Evolutionary conservation across 1,140 invertebrate genomes (phyloP).

Genomic region (Dinoponera quadriceps): DNA sequence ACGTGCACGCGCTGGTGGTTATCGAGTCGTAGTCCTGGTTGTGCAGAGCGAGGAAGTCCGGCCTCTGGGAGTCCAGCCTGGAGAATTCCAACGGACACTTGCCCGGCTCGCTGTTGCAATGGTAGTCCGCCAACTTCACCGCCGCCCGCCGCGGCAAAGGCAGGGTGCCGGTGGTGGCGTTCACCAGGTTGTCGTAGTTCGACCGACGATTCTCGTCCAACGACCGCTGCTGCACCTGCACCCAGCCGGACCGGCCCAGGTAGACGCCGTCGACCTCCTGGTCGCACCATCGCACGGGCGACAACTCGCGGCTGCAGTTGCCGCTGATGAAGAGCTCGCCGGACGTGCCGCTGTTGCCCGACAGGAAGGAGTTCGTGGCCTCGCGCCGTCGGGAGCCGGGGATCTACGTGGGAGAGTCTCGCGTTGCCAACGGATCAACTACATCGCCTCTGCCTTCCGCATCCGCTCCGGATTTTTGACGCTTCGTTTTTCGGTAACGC

Average conservation of each 20-base stretch:
- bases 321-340: slow-evolving; percentile 83
- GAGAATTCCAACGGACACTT: slow-evolving; percentile 79
- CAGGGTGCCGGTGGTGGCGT: slow-evolving; percentile 75
- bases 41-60: slow-evolving; percentile 83
- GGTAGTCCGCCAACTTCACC: slow-evolving; percentile 87
- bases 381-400: slow-evolving; percentile 74
- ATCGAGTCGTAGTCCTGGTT: slow-evolving; percentile 80
- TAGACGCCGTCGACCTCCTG: slow-evolving; percentile 87
- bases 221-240: slow-evolving; percentile 87
- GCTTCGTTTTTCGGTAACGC: background rate
- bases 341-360: slow-evolving; percentile 82
- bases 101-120: slow-evolving; percentile 87
- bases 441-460: background rate
- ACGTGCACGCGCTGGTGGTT: slow-evolving; percentile 77
- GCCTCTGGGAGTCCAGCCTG: slow-evolving; percentile 75
- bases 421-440: slow-evolving; percentile 1
- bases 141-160: slow-evolving; percentile 81
- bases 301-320: slow-evolving; percentile 86
- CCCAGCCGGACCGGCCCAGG: slow-evolving; percentile 87
- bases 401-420: slow-evolving; percentile 61
- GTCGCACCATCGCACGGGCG: slow-evolving; percentile 88
- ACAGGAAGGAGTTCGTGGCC: slow-evolving; percentile 75
- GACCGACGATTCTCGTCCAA: slow-evolving; percentile 85
- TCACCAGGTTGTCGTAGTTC: slow-evolving; percentile 79
- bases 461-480: background rate